A percentile compares a stretch with the other conserved stretches of the same genome.
phyloP scores from a whole-genome alignment of 1,140 invertebrate species.

The Hypsibius dujardini region DNA sequence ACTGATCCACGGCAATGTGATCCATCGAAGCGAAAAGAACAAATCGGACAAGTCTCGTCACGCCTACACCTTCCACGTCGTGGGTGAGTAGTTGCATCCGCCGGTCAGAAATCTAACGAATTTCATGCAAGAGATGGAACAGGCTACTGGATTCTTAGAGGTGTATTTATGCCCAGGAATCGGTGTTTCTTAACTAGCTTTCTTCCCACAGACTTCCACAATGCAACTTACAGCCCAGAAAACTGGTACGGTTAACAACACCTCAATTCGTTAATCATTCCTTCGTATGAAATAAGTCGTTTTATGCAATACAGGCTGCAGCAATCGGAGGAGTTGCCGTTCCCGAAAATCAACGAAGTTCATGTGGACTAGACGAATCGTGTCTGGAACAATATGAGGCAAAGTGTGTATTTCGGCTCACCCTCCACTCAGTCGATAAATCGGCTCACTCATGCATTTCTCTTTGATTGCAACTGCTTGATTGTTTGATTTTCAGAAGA shows the following conservation, averaged over 20 bases:
- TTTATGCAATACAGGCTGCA: slow-evolving; percentile 21
- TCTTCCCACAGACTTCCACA: slow-evolving; percentile 27
- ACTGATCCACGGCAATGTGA: slow-evolving; percentile 74
- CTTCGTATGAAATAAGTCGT: neutral
- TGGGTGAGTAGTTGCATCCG: slow-evolving; percentile 42
- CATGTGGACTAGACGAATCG: too few species aligned
- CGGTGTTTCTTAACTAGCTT: too few species aligned
- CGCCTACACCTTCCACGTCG: slow-evolving; percentile 85
- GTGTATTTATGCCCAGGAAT: too few species aligned
- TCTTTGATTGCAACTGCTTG: too few species aligned
- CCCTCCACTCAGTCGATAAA: too few species aligned
- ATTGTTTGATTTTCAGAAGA: too few species aligned
- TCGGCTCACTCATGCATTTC: too few species aligned
- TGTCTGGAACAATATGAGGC: too few species aligned
- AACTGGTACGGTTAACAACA: slow-evolving; percentile 50
- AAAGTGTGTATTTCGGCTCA: too few species aligned
- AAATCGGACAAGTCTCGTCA: slow-evolving; percentile 61
- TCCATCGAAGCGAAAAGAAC: slow-evolving; percentile 77
- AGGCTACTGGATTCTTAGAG: too few species aligned
- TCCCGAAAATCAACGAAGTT: slow-evolving; percentile 12
- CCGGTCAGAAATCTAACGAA: too few species aligned
- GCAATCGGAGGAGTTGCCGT: slow-evolving; percentile 20
- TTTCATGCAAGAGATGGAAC: too few species aligned
- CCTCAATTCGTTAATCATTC: slow-evolving; percentile 7
- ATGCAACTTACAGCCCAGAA: slow-evolving; percentile 53